Evolutionary conservation across 1,140 invertebrate genomes (phyloP).

Genomic region (Wiebesia pumilae): DNA sequence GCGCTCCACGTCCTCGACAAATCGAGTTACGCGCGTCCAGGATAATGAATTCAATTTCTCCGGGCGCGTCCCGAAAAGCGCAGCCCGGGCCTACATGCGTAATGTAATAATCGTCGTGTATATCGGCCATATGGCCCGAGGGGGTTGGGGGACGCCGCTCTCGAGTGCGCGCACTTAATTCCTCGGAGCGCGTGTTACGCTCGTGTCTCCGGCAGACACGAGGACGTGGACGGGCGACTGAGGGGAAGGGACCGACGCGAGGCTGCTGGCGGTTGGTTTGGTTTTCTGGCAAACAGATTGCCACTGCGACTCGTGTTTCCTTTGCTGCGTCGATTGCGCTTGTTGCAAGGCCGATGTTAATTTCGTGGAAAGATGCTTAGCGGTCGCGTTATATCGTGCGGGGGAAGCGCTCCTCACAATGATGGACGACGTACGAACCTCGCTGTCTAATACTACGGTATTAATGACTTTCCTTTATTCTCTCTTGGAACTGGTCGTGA

Average conservation of each 20-base stretch:
- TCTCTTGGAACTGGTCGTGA: neutral
- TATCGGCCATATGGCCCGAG: conserved; percentile 49
- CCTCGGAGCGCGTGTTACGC: neutral
- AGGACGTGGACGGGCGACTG: neutral
- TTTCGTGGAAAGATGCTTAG: conserved; percentile 6
- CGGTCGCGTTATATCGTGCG: neutral
- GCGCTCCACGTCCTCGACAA: neutral
- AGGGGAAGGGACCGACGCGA: neutral
- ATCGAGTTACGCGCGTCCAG: conserved; percentile 32
- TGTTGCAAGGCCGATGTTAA: neutral
- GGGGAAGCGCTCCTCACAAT: neutral
- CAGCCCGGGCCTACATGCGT: conserved; percentile 30
- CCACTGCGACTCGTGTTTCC: neutral
- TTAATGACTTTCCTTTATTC: neutral
- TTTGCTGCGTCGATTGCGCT: neutral
- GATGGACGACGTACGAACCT: neutral
- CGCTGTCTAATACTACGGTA: neutral
- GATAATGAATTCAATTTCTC: conserved; percentile 50
- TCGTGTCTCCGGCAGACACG: neutral
- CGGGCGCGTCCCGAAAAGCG: conserved; percentile 30
- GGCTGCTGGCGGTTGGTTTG: neutral
- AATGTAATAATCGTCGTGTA: conserved; percentile 52
- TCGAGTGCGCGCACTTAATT: conserved; percentile 9
- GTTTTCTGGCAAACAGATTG: neutral
- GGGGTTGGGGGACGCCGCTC: neutral